Evolutionary conservation across 2,797 vertebrate species (phyloP), one percentile per base, ranked within the genome.

Genomic region (Catostomus latipinnis): DNA sequence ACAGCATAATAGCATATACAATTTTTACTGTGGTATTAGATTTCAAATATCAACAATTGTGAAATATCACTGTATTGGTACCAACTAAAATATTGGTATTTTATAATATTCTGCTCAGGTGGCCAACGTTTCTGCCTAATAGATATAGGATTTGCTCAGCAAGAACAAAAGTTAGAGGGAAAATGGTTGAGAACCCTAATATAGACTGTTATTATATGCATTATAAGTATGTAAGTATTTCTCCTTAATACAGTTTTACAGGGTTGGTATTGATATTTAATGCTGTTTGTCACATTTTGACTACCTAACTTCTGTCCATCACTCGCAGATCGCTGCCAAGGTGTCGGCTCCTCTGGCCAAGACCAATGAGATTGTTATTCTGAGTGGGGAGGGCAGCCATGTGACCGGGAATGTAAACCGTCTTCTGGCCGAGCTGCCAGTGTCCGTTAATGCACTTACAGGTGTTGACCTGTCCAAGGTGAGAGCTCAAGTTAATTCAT

Each of bases 401-500:
- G 84, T 94, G 8, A 93, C 91, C 0, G 88, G 93, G 0, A 93
- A 96, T 76, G 86, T 96, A 71, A 96, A 89, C 85, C 94, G 93
- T 0, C 89, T 96, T 68, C 90, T 96, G 76, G 95, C 95, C 0
- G 96, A 96, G 86, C 86, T 96, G 80, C 96, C 96, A 0, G 91
- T 91, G 46, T 94, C 94, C 0, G 92, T 96, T 81, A 95, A 95
- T 0, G 95, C 96, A 60, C 93, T 96, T 83, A 96, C 95, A 0
- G 96, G 96, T 0, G 90, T 96, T 68, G 95, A 96, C 83, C 91
- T 97, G 6, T 84, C 93, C 0, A 95, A 96, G 95, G 96, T 96
- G 91, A 82, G 0, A 60, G 34, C 13, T 43, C 10, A 6, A 3
- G 16, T 67, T 9, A 13, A 56, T 22, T 63, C 52, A 67, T 6